Evolutionary conservation across 1,140 invertebrate genomes (phyloP).

Genomic region (Macrotrachela quadricornifera): DNA sequence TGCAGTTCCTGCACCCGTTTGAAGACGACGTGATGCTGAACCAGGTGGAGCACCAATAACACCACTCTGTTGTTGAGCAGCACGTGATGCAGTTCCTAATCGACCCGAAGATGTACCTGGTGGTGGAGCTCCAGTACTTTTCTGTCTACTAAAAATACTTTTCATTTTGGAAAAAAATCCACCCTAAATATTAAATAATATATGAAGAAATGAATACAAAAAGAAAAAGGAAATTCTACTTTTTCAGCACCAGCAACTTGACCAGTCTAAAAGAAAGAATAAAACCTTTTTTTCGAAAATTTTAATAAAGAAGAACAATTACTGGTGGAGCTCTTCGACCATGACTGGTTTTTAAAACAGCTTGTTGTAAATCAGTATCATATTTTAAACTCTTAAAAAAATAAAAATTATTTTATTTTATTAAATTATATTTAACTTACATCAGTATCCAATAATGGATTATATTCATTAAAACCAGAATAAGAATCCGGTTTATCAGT

Average conservation of each 20-base stretch:
- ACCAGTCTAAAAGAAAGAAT: not conserved
- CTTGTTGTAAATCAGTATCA: constrained; percentile 43
- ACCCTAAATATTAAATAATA: too few relatives aligned
- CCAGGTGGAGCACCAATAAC: constrained; percentile 48
- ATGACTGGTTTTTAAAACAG: constrained; percentile 39
- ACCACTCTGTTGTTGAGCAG: constrained; percentile 65
- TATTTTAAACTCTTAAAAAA: constrained; percentile 37
- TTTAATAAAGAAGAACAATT: constrained; percentile 15
- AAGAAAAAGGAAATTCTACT: too few relatives aligned
- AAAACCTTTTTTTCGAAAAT: constrained; percentile 10
- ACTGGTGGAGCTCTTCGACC: constrained; percentile 35
- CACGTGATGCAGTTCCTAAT: constrained; percentile 14
- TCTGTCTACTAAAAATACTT: constrained; percentile 8
- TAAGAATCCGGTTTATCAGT: constrained; percentile 40
- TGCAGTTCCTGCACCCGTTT: constrained; percentile 17
- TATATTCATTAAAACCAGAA: constrained; percentile 44
- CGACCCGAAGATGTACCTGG: constrained; percentile 6
- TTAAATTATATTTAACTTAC: constrained; percentile 15
- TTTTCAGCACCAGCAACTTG: too few relatives aligned
- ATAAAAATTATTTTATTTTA: constrained; percentile 1
- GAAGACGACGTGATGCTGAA: constrained; percentile 6
- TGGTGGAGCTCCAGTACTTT: constrained; percentile 7
- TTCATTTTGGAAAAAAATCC: not conserved
- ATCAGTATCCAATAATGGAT: constrained; percentile 38
- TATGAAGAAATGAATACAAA: too few relatives aligned